Evolutionary conservation across 2,888 invertebrate species (phyloP).

Genomic region (Chaetogeoica ovagalla): DNA sequence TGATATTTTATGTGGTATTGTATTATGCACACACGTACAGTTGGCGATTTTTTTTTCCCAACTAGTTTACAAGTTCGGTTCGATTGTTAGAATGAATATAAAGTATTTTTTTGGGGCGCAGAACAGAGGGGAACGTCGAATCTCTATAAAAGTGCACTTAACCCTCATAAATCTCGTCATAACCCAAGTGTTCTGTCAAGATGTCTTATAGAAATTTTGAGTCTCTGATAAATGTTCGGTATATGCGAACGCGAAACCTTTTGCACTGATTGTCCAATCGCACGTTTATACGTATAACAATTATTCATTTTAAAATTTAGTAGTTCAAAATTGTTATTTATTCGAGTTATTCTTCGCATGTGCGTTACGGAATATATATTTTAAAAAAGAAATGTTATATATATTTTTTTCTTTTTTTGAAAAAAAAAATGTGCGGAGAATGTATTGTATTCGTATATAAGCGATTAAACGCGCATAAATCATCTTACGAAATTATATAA

Average conservation of each 20-base stretch:
- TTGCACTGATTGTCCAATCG: constrained; percentile 20
- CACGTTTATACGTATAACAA: constrained; percentile 5
- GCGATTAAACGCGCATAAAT: background rate
- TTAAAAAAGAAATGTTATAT: background rate
- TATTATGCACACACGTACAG: background rate
- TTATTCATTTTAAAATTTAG: constrained; percentile 15
- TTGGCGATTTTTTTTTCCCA: constrained; percentile 8
- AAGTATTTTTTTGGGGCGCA: constrained; percentile 9
- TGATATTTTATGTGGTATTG: background rate
- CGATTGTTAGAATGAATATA: constrained; percentile 41
- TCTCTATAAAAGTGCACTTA: constrained; percentile 49
- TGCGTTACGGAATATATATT: background rate
- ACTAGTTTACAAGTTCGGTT: constrained; percentile 42
- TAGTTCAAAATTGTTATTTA: constrained; percentile 26
- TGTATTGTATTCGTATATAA: background rate
- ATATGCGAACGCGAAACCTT: constrained; percentile 23
- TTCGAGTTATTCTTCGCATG: constrained; percentile 28
- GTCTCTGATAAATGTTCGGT: constrained; percentile 31
- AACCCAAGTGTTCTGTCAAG: constrained; percentile 32
- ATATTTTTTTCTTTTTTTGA: background rate
- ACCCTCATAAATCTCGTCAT: constrained; percentile 48
- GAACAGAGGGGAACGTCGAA: constrained; percentile 11
- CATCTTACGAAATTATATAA: background rate
- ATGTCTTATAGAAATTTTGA: constrained; percentile 30
- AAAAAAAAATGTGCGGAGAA: too few species aligned